Conservation (phyloP, 2,113 vertebrate species). For the Thermophis baileyi region DNA sequence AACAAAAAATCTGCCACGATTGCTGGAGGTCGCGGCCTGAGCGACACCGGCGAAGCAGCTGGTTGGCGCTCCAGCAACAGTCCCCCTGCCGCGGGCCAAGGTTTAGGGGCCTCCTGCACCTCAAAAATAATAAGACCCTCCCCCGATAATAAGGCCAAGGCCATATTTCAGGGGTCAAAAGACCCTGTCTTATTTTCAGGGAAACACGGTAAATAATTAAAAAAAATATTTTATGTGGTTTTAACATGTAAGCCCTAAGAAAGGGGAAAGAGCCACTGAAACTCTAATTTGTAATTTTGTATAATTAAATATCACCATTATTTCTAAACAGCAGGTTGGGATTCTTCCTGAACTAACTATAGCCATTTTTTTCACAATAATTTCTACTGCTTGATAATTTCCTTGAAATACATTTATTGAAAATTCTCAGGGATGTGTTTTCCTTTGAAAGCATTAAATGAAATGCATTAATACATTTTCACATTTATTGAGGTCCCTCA, state of each 20-base stretch:
- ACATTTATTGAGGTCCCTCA: slow-evolving; percentile 43
- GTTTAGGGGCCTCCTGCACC: too few relatives aligned
- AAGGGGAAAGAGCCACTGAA: neutral
- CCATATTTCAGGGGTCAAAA: too few relatives aligned
- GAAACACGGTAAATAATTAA: too few relatives aligned
- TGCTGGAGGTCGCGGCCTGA: too few relatives aligned
- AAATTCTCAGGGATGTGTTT: slow-evolving; percentile 33
- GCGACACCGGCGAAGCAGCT: too few relatives aligned
- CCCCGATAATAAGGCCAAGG: too few relatives aligned
- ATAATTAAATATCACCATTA: neutral
- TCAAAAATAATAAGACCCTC: too few relatives aligned
- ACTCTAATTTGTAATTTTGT: neutral
- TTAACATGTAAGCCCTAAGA: neutral
- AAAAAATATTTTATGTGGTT: neutral
- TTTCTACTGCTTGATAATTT: slow-evolving; percentile 48
- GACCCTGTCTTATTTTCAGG: too few relatives aligned
- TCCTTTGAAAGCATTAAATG: slow-evolving; percentile 38
- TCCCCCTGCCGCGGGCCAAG: too few relatives aligned
- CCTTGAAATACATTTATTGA: slow-evolving; percentile 41
- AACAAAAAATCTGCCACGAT: too few relatives aligned
- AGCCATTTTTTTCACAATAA: slow-evolving; percentile 20
- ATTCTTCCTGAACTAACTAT: slow-evolving; percentile 40
- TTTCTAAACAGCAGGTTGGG: slow-evolving; percentile 9
- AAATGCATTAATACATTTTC: slow-evolving; percentile 51
- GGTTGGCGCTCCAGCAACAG: too few relatives aligned